phyloP scores from a whole-genome alignment of 2,797 vertebrate genomes.

The Smutsia temminckii region DNA sequence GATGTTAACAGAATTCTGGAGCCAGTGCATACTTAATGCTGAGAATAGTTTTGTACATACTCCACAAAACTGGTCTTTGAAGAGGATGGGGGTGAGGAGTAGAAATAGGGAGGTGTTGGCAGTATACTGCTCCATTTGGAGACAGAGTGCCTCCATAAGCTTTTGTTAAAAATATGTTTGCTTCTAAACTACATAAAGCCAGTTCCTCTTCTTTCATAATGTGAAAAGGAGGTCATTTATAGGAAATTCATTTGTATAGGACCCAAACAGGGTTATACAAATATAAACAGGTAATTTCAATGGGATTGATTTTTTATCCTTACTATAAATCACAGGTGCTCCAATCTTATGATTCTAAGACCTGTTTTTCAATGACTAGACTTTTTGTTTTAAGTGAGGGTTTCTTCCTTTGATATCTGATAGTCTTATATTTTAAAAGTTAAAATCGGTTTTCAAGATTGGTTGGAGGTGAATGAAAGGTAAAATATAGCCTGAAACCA shows the following conservation, averaged over 20 bases:
- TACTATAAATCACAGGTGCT: background rate
- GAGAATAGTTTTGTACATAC: background rate
- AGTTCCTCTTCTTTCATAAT: background rate
- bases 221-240: background rate
- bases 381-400: background rate
- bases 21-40: accelerated
- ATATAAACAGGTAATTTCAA: background rate
- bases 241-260: background rate
- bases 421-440: constrained; percentile 57
- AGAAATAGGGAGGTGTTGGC: background rate
- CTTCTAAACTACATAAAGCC: background rate
- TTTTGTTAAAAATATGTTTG: background rate
- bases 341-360: background rate
- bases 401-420: constrained; percentile 38
- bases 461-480: constrained; percentile 59
- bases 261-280: background rate
- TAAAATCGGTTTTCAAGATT: constrained; percentile 68
- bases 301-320: background rate
- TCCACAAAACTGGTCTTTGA: background rate
- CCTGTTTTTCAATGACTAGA: background rate
- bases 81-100: background rate
- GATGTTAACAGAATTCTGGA: background rate
- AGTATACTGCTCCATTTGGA: background rate
- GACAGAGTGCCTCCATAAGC: background rate
- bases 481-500: constrained; percentile 67